Percentiles rank a stretch among this genome's conserved stretches.
Conservation (phyloP, 2,888 invertebrate species). For the Agrochola macilenta region DNA sequence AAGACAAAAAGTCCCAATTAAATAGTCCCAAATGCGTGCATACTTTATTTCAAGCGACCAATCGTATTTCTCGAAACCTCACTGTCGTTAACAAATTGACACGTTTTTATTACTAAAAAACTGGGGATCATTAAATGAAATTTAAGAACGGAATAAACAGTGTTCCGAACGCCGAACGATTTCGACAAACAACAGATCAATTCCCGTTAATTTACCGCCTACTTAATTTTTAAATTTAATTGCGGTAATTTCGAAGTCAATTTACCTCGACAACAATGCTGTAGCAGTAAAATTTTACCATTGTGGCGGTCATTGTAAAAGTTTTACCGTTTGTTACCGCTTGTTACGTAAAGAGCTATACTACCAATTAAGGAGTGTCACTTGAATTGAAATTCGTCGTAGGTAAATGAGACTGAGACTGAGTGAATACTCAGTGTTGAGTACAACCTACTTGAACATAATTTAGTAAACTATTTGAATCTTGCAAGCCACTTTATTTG, state of each 20-base stretch:
- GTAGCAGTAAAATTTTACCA: constrained; percentile 62
- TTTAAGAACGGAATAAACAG: constrained; percentile 77
- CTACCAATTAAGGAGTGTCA: constrained; percentile 75
- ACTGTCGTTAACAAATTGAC: constrained; percentile 80
- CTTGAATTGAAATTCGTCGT: constrained; percentile 51
- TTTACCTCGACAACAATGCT: constrained; percentile 70
- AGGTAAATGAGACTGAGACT: constrained; percentile 24
- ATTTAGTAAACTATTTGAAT: neutral
- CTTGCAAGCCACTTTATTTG: neutral
- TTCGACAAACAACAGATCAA: constrained; percentile 79
- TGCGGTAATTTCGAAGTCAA: constrained; percentile 76
- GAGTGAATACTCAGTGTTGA: constrained; percentile 24
- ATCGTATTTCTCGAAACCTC: constrained; percentile 71
- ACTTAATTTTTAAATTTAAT: constrained; percentile 82
- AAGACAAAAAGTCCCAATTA: constrained; percentile 67
- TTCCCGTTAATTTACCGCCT: constrained; percentile 80
- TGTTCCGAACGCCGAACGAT: constrained; percentile 66
- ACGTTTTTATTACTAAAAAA: constrained; percentile 78
- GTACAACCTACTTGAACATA: too few species aligned
- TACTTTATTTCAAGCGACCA: constrained; percentile 65
- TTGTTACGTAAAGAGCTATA: constrained; percentile 52
- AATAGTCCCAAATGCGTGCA: constrained; percentile 54
- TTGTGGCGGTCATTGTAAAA: constrained; percentile 57
- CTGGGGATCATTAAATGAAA: constrained; percentile 77
- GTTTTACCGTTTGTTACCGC: constrained; percentile 58